Conservation (phyloP, 2,113 vertebrate species). For the Crotalus helleri region DNA sequence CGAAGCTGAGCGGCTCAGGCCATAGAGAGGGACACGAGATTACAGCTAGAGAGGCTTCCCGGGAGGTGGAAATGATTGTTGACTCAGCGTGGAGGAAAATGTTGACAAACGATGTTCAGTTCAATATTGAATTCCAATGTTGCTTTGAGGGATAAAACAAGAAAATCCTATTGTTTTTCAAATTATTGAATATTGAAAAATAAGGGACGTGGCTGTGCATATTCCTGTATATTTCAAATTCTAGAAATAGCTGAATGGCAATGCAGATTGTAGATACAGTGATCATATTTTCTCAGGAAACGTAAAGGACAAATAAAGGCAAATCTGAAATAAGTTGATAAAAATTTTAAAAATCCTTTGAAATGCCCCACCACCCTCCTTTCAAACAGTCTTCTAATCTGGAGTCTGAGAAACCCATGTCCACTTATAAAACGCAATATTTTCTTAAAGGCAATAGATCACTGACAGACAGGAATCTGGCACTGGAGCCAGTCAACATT, state of each 20-base stretch:
- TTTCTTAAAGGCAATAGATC: not conserved
- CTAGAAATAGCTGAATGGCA: not conserved
- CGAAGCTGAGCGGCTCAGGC: not conserved
- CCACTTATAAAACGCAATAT: not conserved
- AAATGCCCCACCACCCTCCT: not conserved
- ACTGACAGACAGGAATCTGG: not conserved
- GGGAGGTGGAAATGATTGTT: not conserved
- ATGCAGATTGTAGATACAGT: not conserved
- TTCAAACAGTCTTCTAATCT: not conserved
- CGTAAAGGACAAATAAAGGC: not conserved
- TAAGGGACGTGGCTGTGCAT: not conserved
- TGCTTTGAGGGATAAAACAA: not conserved
- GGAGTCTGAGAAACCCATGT: not conserved
- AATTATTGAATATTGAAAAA: not conserved
- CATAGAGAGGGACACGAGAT: not conserved
- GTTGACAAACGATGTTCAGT: not conserved
- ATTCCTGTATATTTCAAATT: not conserved
- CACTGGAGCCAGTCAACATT: not conserved
- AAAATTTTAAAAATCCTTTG: not conserved
- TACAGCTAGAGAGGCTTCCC: not conserved
- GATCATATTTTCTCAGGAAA: not conserved
- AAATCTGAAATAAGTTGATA: not conserved
- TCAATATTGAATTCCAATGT: not conserved
- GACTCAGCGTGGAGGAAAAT: not conserved
- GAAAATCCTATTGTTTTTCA: not conserved